Conservation (phyloP, 2,888 invertebrate species). For the Mythimna loreyi region DNA sequence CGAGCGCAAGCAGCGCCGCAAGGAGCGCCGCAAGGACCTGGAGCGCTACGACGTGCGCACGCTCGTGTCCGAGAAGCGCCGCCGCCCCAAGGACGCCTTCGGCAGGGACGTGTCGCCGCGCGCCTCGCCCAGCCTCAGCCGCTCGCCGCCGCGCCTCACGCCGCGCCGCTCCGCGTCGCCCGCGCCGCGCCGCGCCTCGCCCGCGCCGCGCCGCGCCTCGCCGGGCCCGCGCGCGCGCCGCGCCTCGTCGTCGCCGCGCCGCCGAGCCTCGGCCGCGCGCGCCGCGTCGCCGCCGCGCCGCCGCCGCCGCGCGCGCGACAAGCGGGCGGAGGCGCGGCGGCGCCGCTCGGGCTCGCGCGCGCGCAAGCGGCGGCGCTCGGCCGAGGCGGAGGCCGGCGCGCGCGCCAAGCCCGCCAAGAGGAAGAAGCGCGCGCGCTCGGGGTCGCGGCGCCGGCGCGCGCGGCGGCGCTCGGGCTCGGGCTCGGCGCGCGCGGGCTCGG, state of each 20-base stretch:
- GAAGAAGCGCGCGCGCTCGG: conserved; percentile 76
- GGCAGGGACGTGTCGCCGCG: conserved; percentile 93
- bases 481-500: conserved; percentile 62
- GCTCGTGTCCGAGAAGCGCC: conserved; percentile 93
- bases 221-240: conserved; percentile 58
- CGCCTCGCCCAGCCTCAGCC: conserved; percentile 63
- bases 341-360: conserved; percentile 69
- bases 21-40: conserved; percentile 93
- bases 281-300: conserved; percentile 52
- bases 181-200: conserved; percentile 70
- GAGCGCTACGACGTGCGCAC: conserved; percentile 96
- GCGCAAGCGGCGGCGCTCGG: conserved; percentile 74
- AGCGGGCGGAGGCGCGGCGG: conserved; percentile 67
- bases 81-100: conserved; percentile 94
- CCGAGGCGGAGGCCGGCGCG: conserved; percentile 63
- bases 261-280: conserved; percentile 67
- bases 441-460: conserved; percentile 73
- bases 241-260: conserved; percentile 58
- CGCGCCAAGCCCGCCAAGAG: conserved; percentile 76
- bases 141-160: conserved; percentile 53
- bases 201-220: conserved; percentile 50
- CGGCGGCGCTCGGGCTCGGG: conserved; percentile 64
- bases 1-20: conserved; percentile 82
- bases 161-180: conserved; percentile 49
- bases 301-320: conserved; percentile 69